These are phyloP conservation scores for Tenthredo distinguenda DNA, from an alignment of 2,888 invertebrate genomes.

Conservation along the genomic window DNA sequence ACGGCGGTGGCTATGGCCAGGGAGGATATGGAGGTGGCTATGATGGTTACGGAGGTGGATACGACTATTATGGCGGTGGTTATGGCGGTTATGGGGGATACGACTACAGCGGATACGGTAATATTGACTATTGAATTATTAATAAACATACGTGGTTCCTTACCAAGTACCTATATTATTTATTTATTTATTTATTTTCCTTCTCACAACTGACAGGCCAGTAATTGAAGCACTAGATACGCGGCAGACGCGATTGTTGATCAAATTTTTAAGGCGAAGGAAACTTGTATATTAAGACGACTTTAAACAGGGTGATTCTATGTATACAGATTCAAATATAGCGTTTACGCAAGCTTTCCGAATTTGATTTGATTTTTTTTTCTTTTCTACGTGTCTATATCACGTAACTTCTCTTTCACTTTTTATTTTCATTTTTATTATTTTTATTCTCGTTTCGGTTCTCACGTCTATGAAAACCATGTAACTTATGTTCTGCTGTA, in stretches of 20 bases:
- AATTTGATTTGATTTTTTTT: background rate
- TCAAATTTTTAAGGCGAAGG: slow-evolving; percentile 39
- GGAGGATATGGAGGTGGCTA: slow-evolving; percentile 86
- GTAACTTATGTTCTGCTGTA: background rate
- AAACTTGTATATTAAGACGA: slow-evolving; percentile 46
- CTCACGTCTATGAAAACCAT: too few relatives aligned
- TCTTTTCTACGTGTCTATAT: background rate
- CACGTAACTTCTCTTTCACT: background rate
- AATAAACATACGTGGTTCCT: slow-evolving; percentile 58
- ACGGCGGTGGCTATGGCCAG: slow-evolving; percentile 85
- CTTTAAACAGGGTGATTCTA: slow-evolving; percentile 40
- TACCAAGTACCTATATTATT: slow-evolving; percentile 23
- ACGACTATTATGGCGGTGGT: slow-evolving; percentile 82
- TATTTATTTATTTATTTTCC: slow-evolving; percentile 64
- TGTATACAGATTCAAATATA: slow-evolving; percentile 7
- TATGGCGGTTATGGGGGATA: slow-evolving; percentile 91
- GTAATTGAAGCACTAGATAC: slow-evolving; percentile 50
- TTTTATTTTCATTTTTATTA: background rate
- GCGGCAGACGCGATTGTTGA: slow-evolving; percentile 44
- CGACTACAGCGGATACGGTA: slow-evolving; percentile 91
- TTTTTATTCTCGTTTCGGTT: background rate
- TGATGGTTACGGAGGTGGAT: slow-evolving; percentile 89
- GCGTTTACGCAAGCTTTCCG: background rate
- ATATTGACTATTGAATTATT: slow-evolving; percentile 80
- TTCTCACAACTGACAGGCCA: slow-evolving; percentile 43